Base-by-base conservation (phyloP, 2,797 vertebrate species). In the Falco peregrinus region DNA sequence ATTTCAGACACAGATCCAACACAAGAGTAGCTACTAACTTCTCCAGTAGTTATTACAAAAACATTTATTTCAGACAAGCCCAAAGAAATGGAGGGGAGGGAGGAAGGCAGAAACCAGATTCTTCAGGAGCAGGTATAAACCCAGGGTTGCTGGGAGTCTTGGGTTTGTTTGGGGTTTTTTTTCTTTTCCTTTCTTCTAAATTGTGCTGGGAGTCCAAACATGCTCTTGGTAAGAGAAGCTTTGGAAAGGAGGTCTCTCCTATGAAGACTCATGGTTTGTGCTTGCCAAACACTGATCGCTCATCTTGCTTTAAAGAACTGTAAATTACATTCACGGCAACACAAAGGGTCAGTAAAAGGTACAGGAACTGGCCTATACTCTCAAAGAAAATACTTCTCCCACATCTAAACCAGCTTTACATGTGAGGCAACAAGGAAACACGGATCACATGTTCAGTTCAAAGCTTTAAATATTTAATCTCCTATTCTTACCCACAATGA, bases 401-500 rank as follows among this genome's bases (percentile, higher is more conserved):
- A 0, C 31, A 71, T 65, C 33, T n/a, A 61, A 68, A 69, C 11
- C 26, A 60, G 4, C 1, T 84, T 80, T 60, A 74, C 0, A 0
- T 3, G 1, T 12, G 25, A 87, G 10, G 29, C 53, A 88, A 74
- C 47, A 91, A n/a, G 61, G 54, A 94, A 71, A 81, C 4, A 47
- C 2, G 11, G 37, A 74, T 35, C 18, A 64, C 37, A 10, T 2
- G 5, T n/a, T 84, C 77, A 50, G 18, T 61, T 64, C 61, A 80
- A 89, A 74, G 39, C 16, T 64, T 78, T 65, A 76, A 65, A 33
- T 48, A 91, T n/a, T 92, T 92, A 53, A 56, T 61, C 47, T 83
- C 24, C 56, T 50, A 11, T 68, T 89, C 68, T 71, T 59, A 59
- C 6, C 29, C 45, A 60, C 14, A 67, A 37, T 47, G 10, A 92